phyloP scores from a whole-genome alignment of 1,140 invertebrate genomes.

The Aphelinus certus region DNA sequence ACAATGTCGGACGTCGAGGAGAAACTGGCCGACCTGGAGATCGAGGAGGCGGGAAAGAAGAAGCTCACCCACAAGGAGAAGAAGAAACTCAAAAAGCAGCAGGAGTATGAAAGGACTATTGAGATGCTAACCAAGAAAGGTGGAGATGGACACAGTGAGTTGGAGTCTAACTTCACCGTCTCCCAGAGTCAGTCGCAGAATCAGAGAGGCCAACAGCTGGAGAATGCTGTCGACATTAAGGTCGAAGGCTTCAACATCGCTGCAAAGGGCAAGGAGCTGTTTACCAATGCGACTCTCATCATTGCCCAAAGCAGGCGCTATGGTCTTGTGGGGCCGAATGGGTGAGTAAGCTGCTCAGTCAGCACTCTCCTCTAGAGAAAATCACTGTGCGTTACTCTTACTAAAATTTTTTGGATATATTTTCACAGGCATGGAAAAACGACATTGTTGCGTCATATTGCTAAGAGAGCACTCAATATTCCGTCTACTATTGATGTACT shows the following conservation, averaged over 20 bases:
- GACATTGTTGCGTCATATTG: slow-evolving; percentile 94
- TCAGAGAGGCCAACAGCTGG: slow-evolving; percentile 79
- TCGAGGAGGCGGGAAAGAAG: slow-evolving; percentile 56
- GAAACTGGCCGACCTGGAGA: slow-evolving; percentile 52
- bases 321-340: slow-evolving; percentile 98
- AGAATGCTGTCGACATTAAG: slow-evolving; percentile 98
- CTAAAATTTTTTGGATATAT: slow-evolving; percentile 14
- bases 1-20: slow-evolving; percentile 55
- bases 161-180: slow-evolving; percentile 95
- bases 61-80: slow-evolving; percentile 94
- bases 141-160: slow-evolving; percentile 85
- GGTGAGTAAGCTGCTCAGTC: slow-evolving; percentile 67
- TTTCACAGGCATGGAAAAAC: slow-evolving; percentile 93
- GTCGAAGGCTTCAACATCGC: slow-evolving; percentile 98
- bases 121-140: slow-evolving; percentile 89
- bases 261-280: slow-evolving; percentile 96
- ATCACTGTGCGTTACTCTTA: neutral
- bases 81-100: slow-evolving; percentile 92
- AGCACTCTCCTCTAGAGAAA: slow-evolving; percentile 25
- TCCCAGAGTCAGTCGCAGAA: slow-evolving; percentile 74
- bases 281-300: slow-evolving; percentile 94
- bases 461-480: slow-evolving; percentile 87
- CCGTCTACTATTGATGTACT: slow-evolving; percentile 97
- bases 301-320: slow-evolving; percentile 95
- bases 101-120: slow-evolving; percentile 92